Evolutionary conservation across 2,888 invertebrate species (phyloP).

Genomic region (Hetaerina titia): DNA sequence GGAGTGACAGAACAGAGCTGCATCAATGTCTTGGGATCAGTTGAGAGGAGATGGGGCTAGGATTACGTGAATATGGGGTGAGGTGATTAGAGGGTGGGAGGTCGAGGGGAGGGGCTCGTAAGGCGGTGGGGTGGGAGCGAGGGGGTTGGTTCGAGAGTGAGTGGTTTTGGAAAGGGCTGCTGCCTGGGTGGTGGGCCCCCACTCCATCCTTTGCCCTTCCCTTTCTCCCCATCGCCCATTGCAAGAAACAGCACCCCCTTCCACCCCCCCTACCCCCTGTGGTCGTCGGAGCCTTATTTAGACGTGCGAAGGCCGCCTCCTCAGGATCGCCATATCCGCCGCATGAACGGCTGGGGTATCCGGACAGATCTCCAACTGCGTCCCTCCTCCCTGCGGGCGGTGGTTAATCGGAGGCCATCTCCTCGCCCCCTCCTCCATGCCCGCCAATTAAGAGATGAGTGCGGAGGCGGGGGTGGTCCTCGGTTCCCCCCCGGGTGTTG

Average conservation of each 20-base stretch:
- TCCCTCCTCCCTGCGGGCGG: not conserved
- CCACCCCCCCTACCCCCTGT: not conserved
- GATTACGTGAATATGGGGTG: not conserved
- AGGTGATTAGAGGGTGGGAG: not conserved
- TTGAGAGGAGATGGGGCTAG: not conserved
- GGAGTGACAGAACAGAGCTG: not conserved
- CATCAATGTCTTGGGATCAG: not conserved
- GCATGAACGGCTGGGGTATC: not conserved
- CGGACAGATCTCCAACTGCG: not conserved
- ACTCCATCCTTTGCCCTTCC: not conserved
- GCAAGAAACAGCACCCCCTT: too few species aligned
- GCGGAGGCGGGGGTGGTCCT: too few species aligned
- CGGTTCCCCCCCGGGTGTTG: too few species aligned
- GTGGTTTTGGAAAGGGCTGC: too few species aligned
- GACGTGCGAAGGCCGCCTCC: not conserved
- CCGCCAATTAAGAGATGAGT: too few species aligned
- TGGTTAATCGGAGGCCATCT: not conserved
- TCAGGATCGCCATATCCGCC: not conserved
- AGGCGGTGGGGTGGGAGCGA: not conserved
- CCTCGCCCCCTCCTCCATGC: not conserved
- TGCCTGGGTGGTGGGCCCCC: not conserved
- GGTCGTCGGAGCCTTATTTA: not conserved
- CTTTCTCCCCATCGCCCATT: not conserved
- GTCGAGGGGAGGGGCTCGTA: too few species aligned
- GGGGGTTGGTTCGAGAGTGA: not conserved